Evolutionary conservation across 2,113 vertebrate species (phyloP).

Genomic region (Sceloporus undulatus): DNA sequence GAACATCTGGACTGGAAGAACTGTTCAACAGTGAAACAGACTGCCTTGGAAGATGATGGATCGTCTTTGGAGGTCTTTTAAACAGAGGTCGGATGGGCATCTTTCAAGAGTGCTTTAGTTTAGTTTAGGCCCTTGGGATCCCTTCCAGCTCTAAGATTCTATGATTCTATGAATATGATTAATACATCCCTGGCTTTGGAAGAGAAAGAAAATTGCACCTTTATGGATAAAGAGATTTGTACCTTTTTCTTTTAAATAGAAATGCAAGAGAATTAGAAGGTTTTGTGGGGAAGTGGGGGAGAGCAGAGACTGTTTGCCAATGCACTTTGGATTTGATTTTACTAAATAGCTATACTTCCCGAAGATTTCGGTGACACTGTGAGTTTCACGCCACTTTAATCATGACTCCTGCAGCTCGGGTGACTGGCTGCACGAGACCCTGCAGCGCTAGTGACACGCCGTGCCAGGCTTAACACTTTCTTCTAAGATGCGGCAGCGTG

Average conservation of each 20-base stretch:
- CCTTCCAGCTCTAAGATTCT: too few species aligned
- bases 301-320: not conserved
- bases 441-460: slow-evolving; percentile 52
- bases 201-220: too few species aligned
- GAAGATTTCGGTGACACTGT: slow-evolving; percentile 71
- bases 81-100: too few species aligned
- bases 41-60: too few species aligned
- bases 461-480: slow-evolving; percentile 61
- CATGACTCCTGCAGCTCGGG: slow-evolving; percentile 59
- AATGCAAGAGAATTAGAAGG: not conserved
- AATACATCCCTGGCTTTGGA: not conserved
- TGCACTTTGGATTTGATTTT: not conserved
- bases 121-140: too few species aligned
- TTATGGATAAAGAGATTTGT: not conserved
- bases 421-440: slow-evolving; percentile 52
- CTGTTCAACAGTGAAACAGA: too few species aligned
- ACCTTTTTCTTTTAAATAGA: not conserved
- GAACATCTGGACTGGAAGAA: too few species aligned
- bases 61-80: too few species aligned
- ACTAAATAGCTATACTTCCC: slow-evolving; percentile 58
- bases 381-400: slow-evolving; percentile 82
- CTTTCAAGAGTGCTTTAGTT: too few species aligned
- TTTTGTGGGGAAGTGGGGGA: not conserved
- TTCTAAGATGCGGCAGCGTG: slow-evolving; percentile 56
- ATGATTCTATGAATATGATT: not conserved